Base-by-base conservation (phyloP, 1,140 invertebrate species). In the Cyclargus thomasi region DNA sequence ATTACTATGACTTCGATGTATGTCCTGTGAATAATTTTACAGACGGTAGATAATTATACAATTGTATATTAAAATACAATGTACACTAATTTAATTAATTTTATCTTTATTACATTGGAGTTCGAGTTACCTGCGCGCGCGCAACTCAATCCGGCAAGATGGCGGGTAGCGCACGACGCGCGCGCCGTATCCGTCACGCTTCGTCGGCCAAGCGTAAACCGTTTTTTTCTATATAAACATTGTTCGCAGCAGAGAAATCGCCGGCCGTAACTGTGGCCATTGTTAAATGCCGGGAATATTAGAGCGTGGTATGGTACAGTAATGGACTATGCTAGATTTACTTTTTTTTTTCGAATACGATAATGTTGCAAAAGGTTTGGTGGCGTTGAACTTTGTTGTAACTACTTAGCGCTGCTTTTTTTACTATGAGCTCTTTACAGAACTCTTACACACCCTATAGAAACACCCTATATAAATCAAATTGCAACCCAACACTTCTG, bases 201-300 rank as follows among this genome's bases (percentile, higher is more conserved):
- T 82, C 82, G 71, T 72, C 78, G 64, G 74, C 71, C 78, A 83
- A 85, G 80, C 86, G 80, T 70, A 71, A 81, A 86, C 73, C 72
- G 75, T 79, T 88, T 87, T 85, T 86, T 88, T 88, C 77, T 83
- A 86, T 83, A 87, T 86, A 86, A 90, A 90, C 82, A 90, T 88
- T 88, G 86, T 90, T 88, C 86, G 81, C 84, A 78, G 85, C 81
- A 87, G 86, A 85, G 85, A 90, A 88, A 90, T 88, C 86, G 86
- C 80, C 85, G 83, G 80, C 79, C 86, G 85, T 90, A 84, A 85
- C 86, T 80, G 77, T 74, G 74, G 81, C 80, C 75, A 86, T 90
- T 88, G 86, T 86, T 82, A 82, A 85, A 88, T 75, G 77, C 75
- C 67, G 81, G 74, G 79, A 79, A 89, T 89, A 89, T 83, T 78